A percentile compares a stretch with the other conserved stretches of the same genome.
Evolutionary conservation across 2,797 vertebrate species (phyloP).

Genomic region (Syncerus caffer): DNA sequence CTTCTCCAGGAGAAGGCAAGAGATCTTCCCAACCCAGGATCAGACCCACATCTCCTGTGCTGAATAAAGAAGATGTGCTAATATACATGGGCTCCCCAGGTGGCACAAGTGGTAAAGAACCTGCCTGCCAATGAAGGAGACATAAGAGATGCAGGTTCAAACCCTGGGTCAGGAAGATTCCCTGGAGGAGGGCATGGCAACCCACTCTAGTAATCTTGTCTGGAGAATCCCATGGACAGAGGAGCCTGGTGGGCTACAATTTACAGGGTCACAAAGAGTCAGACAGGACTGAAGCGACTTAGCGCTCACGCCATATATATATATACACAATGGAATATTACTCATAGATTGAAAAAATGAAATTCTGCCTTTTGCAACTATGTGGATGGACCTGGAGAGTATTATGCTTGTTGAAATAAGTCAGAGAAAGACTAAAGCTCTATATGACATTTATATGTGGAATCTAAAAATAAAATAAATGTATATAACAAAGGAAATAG

Average conservation of each 20-base stretch:
- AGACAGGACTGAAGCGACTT: not conserved
- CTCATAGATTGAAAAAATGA: not conserved
- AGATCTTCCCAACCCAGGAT: not conserved
- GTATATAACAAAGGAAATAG: not conserved
- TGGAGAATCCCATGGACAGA: not conserved
- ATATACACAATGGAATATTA: not conserved
- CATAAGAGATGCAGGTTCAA: not conserved
- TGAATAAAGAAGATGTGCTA: not conserved
- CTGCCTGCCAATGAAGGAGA: not conserved
- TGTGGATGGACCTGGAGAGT: not conserved
- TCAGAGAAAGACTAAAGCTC: not conserved
- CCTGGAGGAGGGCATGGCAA: not conserved
- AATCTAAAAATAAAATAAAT: not conserved
- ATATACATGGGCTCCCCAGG: not conserved
- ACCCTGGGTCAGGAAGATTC: not conserved
- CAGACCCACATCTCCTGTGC: fast-evolving
- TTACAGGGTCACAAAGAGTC: not conserved
- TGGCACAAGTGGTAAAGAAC: not conserved
- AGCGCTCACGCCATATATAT: not conserved
- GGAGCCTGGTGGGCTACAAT: not conserved
- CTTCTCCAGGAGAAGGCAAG: not conserved
- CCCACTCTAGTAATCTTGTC: not conserved
- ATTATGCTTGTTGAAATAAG: not conserved
- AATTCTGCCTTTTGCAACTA: not conserved
- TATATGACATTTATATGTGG: not conserved